phyloP scores from a whole-genome alignment of 1,140 invertebrate species.

The Drosophila setifemur region DNA sequence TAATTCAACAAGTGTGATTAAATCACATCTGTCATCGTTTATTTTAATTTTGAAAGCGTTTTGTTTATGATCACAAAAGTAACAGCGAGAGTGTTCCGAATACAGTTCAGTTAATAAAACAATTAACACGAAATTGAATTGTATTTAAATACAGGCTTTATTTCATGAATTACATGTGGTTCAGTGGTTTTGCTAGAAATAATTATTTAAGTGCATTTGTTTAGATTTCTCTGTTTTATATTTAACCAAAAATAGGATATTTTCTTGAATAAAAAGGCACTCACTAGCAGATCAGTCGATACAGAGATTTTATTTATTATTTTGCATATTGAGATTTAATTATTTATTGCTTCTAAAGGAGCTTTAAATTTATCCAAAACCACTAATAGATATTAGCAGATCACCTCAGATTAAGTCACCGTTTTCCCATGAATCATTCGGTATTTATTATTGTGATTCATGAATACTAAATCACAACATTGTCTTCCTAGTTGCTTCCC shows the following conservation, averaged over 20 bases:
- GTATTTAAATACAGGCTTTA: not conserved
- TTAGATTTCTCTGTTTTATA: too few relatives aligned
- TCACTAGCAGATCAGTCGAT: too few relatives aligned
- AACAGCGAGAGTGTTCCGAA: not conserved
- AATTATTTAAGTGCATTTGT: too few relatives aligned
- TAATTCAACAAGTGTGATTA: constrained; percentile 33
- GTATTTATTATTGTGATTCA: constrained; percentile 10
- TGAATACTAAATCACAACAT: constrained; percentile 20
- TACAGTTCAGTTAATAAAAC: constrained; percentile 8
- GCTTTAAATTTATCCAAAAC: not conserved
- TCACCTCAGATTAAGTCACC: not conserved
- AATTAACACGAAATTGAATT: constrained; percentile 4
- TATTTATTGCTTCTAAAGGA: too few relatives aligned
- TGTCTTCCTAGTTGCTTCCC: constrained; percentile 29
- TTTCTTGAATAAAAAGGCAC: too few relatives aligned
- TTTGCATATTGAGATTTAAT: too few relatives aligned
- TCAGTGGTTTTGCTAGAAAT: not conserved
- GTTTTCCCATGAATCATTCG: constrained; percentile 4
- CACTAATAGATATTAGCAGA: too few relatives aligned
- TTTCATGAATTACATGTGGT: not conserved
- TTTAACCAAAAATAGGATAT: too few relatives aligned
- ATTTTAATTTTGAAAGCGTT: constrained; percentile 26
- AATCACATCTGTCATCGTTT: constrained; percentile 41
- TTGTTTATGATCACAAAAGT: constrained; percentile 26
- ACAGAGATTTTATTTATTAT: too few relatives aligned